phyloP scores from a whole-genome alignment of 2,797 vertebrate species.

The Kryptopterus vitreolus region DNA sequence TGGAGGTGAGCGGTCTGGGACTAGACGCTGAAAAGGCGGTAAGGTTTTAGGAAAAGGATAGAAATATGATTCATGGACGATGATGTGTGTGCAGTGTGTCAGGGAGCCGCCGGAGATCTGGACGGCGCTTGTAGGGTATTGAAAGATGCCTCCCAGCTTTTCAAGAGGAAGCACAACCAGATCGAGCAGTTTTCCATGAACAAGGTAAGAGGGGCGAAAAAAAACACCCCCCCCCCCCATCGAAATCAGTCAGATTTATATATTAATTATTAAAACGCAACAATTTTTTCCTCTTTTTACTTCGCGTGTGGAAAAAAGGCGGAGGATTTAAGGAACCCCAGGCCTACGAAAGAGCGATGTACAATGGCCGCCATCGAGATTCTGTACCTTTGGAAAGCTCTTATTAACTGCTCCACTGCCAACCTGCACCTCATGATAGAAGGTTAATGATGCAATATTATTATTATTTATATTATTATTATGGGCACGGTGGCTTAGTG shows the following conservation, averaged over 20 bases:
- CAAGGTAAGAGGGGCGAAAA: slow-evolving; percentile 63
- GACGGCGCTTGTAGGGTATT: slow-evolving; percentile 82
- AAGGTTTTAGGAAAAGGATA: background rate
- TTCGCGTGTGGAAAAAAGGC: slow-evolving; percentile 71
- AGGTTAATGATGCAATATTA: slow-evolving; percentile 70
- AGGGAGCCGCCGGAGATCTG: slow-evolving; percentile 88
- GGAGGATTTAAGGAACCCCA: slow-evolving; percentile 83
- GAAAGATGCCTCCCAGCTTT: slow-evolving; percentile 88
- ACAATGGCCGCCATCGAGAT: slow-evolving; percentile 91
- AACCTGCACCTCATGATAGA: slow-evolving; percentile 90
- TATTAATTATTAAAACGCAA: too few relatives aligned
- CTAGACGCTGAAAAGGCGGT: background rate
- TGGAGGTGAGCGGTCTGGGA: slow-evolving; percentile 77
- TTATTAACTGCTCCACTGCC: slow-evolving; percentile 86
- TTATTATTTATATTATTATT: too few relatives aligned
- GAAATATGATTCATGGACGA: too few relatives aligned
- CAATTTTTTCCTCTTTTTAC: too few relatives aligned
- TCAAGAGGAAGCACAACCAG: slow-evolving; percentile 95
- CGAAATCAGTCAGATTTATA: too few relatives aligned
- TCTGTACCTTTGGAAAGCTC: slow-evolving; percentile 94
- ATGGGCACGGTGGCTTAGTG: too few relatives aligned
- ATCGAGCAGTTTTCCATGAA: slow-evolving; percentile 94
- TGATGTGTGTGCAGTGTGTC: slow-evolving; percentile 77
- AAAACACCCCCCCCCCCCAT: background rate
- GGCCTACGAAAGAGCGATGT: slow-evolving; percentile 83